Base-by-base conservation (phyloP, 2,113 vertebrate genomes). In the Oreochromis niloticus region DNA sequence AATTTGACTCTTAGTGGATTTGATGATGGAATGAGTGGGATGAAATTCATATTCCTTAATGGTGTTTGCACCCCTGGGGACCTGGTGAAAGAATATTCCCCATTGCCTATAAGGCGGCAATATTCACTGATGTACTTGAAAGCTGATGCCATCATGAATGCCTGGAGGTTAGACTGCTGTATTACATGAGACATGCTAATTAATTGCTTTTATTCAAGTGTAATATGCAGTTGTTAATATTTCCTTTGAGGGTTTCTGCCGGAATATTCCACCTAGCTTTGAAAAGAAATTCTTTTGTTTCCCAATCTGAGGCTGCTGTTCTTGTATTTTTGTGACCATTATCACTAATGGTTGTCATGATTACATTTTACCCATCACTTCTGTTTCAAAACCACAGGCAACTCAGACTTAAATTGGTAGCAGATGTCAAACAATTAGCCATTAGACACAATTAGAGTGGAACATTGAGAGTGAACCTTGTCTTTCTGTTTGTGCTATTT, bases 191-290 rank as follows among this genome's bases (percentile, higher is more conserved):
- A 95, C 94, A 95, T 94, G 88, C 95, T 96, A 96, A 97, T 97
- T 96, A 97, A 96, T 97, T 95, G 95, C 94, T 94, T 97, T 96
- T 97, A 95, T 93, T 95, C 91, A 94, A 95, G 96, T 95, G 93
- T 95, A 93, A 96, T 96, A 96, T 96, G 96, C 93, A 95, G 95
- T 96, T 96, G 96, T 95, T 97, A 96, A 97, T 95, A 93, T 92
- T 88, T 95, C 95, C 95, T 96, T 93, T 86, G 92, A 93, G 46
- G 55, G 6, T 71, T 86, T 87, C 91, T 91, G 89, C 93, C 84
- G 89, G 94, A 92, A 94, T 90, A 87, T 92, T 96, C 95, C 95
- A 91, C 91, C 63, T 90, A 46, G 73, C 46, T 52, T 78, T 52
- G 27, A 90, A 86, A 16, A 27, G 6, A 59, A 43, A 36, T 41